Percentiles rank a stretch among this genome's conserved stretches.
Evolutionary conservation across 2,888 invertebrate species (phyloP).

Genomic region (Fissipunctia ypsillon): DNA sequence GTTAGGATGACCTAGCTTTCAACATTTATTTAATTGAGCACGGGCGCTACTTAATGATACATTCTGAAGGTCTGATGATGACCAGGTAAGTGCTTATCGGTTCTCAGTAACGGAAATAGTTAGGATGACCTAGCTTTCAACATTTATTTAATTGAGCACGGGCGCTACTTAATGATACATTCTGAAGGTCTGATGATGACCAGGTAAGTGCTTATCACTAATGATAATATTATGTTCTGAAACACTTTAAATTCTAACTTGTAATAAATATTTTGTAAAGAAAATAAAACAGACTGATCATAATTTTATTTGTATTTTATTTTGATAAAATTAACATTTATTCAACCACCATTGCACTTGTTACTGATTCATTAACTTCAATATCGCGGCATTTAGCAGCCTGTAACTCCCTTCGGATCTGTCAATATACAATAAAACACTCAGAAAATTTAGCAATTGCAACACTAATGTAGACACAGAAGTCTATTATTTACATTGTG

Average conservation of each 20-base stretch:
- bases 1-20: too few relatives aligned
- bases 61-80: too few relatives aligned
- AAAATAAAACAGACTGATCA: slow-evolving; percentile 38
- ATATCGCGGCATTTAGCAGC: slow-evolving; percentile 95
- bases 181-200: too few relatives aligned
- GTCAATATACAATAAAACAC: slow-evolving; percentile 56
- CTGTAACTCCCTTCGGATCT: slow-evolving; percentile 96
- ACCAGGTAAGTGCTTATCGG: too few relatives aligned
- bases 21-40: too few relatives aligned
- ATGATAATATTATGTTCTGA: neutral
- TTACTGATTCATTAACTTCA: slow-evolving; percentile 87
- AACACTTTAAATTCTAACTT: neutral
- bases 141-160: too few relatives aligned
- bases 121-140: too few relatives aligned
- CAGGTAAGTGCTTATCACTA: too few relatives aligned
- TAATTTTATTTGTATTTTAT: slow-evolving; percentile 20
- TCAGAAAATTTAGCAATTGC: neutral
- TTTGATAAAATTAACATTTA: slow-evolving; percentile 62
- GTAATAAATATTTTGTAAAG: slow-evolving; percentile 3
- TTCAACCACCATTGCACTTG: slow-evolving; percentile 82
- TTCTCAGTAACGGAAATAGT: too few relatives aligned
- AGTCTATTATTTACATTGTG: too few relatives aligned
- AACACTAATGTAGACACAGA: neutral
- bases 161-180: too few relatives aligned
- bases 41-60: too few relatives aligned